Evolutionary conservation across 1,140 invertebrate species (phyloP), one percentile per base, ranked within the genome.

Genomic region (Steinernema feltiae): DNA sequence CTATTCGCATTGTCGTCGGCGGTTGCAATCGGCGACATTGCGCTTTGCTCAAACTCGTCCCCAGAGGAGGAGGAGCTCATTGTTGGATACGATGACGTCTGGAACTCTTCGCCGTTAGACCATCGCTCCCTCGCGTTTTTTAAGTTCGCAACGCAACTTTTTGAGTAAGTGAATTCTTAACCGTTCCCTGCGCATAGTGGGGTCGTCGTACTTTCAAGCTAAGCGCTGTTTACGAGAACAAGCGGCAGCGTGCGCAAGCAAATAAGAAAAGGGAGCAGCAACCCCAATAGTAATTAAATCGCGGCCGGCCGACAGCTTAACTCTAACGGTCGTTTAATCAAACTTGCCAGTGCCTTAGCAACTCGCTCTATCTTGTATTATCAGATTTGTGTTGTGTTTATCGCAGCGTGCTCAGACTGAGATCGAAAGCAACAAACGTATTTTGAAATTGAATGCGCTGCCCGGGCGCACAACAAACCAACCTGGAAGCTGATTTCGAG

Each of bases 71-170:
- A 84, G 15, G 76, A 80, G 48, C 78, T 83, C 18, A 80, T 48
- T 12, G 83, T 84, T 31, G 83, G 83, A 79, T 77, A 84, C 18
- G 83, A 85, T 27, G 83, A 85, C 21, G 83, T 84, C 83, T 84
- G 69, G n/a, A 85, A 77, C 53, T 7, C 24, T 63, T 15, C 3
- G 12, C 24, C 24, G 15, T 63, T 27, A 63, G 12, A n/a, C 53
- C 7, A 17, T 3, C 15, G 24, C 53, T 27, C 53, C 1, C 31
- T 29, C 70, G 7, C 21, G 12, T 71, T 71, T 72, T 72, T 7
- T 63, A n/a, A n/a, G n/a, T n/a, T n/a, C n/a, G 53, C 53, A 17
- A 15, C 7, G 15, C 2, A 21, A 17, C 15, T 63, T 63, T 63
- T 41, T 7, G 35, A 41, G 7, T 41, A n/a, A n/a, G n/a, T n/a